Evolutionary conservation across 2,888 invertebrate genomes (phyloP), one percentile per base, ranked within the genome.

Genomic region (Oscheius myriophilus): DNA sequence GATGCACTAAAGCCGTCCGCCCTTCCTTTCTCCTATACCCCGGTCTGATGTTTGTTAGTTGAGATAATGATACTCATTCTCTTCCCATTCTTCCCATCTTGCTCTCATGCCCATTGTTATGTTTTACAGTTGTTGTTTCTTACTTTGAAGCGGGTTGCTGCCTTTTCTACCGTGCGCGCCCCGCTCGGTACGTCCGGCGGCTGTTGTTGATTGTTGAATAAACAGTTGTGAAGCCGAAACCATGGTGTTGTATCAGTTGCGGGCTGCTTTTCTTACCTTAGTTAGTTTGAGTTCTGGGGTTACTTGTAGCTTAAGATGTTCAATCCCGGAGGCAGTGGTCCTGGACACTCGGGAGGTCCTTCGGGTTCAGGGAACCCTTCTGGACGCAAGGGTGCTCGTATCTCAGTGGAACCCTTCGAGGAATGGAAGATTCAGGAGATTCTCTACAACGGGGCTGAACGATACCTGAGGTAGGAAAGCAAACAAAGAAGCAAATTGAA

Each of bases 1-100:
- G 77, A 90, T 89, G 89, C 88, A 89, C 71, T 89, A 86, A 79
- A 25, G 18, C 25, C 25, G n/a, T 12, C 16, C 23, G 16, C 23
- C 33, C 39, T 18, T 42, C 58, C 23, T 58, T 18, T 58, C 45
- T 58, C 45, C 45, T 21, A n/a, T 16, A 42, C n/a, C 33, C 57
- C 23, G 39, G 42, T 43, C 52, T 53, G 26, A n/a, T 39, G 11
- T 59, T 57, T 39, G n/a, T 49, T 67, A 23, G 45, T 62, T 14
- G 51, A 33, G n/a, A 64, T 49, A 21, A 21, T 64, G 69, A 69
- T 69, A 64, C 53, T 55, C 64, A 69, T 57, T 49, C 9, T 64
- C 25, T 16, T 64, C 18, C 33, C 26, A 6, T n/a, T n/a, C 12
- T 26, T 49, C 45, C 57, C 39, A n/a, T 57, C 55, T 59, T 51